Evolutionary conservation across 1,140 invertebrate species (phyloP), one percentile per base, ranked within the genome.

Genomic region (Drosophila tropicalis): DNA sequence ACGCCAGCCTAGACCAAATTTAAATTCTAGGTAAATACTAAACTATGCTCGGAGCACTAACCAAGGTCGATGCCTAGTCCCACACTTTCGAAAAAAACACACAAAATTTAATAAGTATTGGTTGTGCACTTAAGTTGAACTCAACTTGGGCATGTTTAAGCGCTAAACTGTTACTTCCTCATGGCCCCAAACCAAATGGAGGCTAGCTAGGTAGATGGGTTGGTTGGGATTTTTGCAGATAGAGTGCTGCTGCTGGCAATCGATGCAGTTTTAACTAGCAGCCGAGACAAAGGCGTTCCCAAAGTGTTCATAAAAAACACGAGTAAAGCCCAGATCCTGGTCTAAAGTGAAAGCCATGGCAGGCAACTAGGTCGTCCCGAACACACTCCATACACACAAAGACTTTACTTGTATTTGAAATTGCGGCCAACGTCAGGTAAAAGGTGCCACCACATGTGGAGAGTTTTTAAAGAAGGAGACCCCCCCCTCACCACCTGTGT

Each of bases 111-210:
- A 5, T 57, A 29, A 61, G 56, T 60, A 34, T 19, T 29, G 1
- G n/a, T 5, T 64, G 63, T 71, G 34, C 76, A 76, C 64, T 64
- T 76, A 65, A 68, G 65, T 55, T 73, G 83, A 75, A 64, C 72
- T 54, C 76, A 87, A 79, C 82, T 86, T 83, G 82, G 83, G 79
- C 83, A 82, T 87, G 83, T 87, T 87, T 81, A 72, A 86, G 83
- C 82, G 83, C 80, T 87, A 87, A 85, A 86, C 82, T 87, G 82
- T 83, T 87, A 86, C 79, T 86, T 86, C 83, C 83, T 83, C 83
- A 87, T 82, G 79, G 47, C 17, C 72, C 76, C 55, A 67, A 62
- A 47, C 34, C 40, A 57, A 44, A 13, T 61, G 25, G 13, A 7
- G 17, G n/a, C 3, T 2, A 34, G 36, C 6, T 32, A 1, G 32